Conservation (phyloP, 2,113 vertebrate genomes). For the Clarias gariepinus region DNA sequence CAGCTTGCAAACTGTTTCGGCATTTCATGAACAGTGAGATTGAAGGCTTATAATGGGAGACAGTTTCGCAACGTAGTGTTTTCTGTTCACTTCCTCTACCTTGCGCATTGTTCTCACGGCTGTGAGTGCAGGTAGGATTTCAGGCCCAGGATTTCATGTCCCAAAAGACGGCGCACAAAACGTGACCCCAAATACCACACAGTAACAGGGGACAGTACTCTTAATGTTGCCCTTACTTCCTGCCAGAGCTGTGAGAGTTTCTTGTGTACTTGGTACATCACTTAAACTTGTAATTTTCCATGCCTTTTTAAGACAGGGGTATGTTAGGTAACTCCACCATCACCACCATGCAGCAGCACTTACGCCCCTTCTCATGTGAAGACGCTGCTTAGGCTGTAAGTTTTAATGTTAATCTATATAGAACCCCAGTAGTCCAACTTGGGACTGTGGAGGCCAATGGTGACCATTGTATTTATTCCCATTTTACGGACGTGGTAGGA, state of each 20-base stretch:
- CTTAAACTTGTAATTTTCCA: background rate
- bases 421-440: too few species aligned
- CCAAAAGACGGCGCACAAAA: background rate
- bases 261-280: too few species aligned
- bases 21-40: background rate
- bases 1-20: background rate
- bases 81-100: background rate
- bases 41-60: background rate
- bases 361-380: too few species aligned
- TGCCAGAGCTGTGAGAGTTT: background rate
- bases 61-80: background rate
- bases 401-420: too few species aligned
- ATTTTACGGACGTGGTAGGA: too few species aligned
- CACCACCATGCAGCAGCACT: too few species aligned
- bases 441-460: too few species aligned
- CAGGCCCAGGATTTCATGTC: background rate
- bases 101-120: background rate
- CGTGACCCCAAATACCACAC: background rate
- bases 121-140: background rate
- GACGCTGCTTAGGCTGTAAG: too few species aligned
- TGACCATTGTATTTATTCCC: too few species aligned
- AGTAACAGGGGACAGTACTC: background rate
- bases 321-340: background rate
- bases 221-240: too few species aligned
- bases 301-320: background rate